These are phyloP conservation scores for Virgularia gustaviana DNA, from an alignment of 92 coral and sea anemone species.

Conservation along the genomic window DNA sequence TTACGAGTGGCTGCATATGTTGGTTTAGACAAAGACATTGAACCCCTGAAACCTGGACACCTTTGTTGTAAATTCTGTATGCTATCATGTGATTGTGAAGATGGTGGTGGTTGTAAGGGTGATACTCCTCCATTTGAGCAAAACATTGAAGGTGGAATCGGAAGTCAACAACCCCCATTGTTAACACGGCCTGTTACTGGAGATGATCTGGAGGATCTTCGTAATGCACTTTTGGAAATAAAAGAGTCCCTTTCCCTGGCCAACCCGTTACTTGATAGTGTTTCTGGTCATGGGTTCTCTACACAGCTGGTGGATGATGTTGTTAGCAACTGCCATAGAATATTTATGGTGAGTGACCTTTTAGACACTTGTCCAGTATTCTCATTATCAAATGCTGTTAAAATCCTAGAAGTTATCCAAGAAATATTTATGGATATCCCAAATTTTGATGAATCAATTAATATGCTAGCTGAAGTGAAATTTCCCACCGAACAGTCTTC, in stretches of 20 bases:
- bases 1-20: constrained; percentile 35
- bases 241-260: background rate
- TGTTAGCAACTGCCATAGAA: constrained; percentile 25
- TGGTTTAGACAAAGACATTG: constrained; percentile 14
- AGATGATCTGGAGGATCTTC: constrained; percentile 6
- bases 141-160: background rate
- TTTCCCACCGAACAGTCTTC: background rate
- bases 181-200: constrained; percentile 36
- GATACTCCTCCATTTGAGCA: constrained; percentile 27
- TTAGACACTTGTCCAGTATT: constrained; percentile 48
- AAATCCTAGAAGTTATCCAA: constrained; percentile 39
- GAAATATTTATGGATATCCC: constrained; percentile 56
- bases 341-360: constrained; percentile 46
- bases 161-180: background rate
- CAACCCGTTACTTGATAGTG: constrained; percentile 7
- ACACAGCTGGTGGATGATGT: constrained; percentile 38
- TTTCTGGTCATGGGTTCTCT: constrained; percentile 47
- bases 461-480: background rate
- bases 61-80: constrained; percentile 39
- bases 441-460: constrained; percentile 55
- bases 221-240: constrained; percentile 38
- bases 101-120: constrained; percentile 9
- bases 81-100: constrained; percentile 43
- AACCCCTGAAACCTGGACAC: constrained; percentile 25
- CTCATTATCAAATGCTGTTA: constrained; percentile 44